Base-by-base conservation (phyloP, 53 echinoderm and acorn worm genomes). In the Mesocentrotus franciscanus region DNA sequence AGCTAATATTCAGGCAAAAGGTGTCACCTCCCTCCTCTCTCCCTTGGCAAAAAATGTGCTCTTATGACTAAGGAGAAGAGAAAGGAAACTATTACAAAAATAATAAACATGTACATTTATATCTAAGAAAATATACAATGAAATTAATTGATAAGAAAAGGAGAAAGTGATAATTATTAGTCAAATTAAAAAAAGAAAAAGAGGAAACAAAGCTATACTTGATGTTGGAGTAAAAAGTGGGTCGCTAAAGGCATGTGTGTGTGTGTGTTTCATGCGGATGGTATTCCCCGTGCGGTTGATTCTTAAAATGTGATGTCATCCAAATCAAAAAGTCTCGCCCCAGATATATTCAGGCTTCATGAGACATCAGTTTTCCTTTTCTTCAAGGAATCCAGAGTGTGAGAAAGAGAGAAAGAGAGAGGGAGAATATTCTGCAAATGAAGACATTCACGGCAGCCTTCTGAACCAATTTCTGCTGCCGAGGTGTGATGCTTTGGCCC, bases 251-350 rank as follows among this genome's bases (percentile, higher is more conserved):
- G 66, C 11, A 8, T 11, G 75, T 15, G 24, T 26, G 24, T 10
- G 4, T 32, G 11, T 8, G 8, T 30, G 30, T 74, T 27, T 12
- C 29, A 32, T 75, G 9, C 12, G 9, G 30, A 75, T 30, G 75
- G 75, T 75, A 75, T 75, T 75, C 75, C 75, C 75, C 75, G 13
- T 29, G 75, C 75, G 30, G 30, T 75, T 75, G 29, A 75, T 30
- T 75, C 75, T 75, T 27, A 83, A 83, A 83, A 83, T 90, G 60
- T 90, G 90, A 90, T 90, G 90, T 90, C 60, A 90, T 90, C 60
- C 61, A 39, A 14, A 42, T 9, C 42, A 33, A 78, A 81, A 83
- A 36, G 39, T 83, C 83, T 30, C 60, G 27, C 49, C 90, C 60
- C 90, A 60, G 35, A 87, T 5, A 90, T 90, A 60, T 8, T 26